Evolutionary conservation across 2,113 vertebrate genomes (phyloP), one percentile per base, ranked within the genome.

Genomic region (Andinoacara biseriatus): DNA sequence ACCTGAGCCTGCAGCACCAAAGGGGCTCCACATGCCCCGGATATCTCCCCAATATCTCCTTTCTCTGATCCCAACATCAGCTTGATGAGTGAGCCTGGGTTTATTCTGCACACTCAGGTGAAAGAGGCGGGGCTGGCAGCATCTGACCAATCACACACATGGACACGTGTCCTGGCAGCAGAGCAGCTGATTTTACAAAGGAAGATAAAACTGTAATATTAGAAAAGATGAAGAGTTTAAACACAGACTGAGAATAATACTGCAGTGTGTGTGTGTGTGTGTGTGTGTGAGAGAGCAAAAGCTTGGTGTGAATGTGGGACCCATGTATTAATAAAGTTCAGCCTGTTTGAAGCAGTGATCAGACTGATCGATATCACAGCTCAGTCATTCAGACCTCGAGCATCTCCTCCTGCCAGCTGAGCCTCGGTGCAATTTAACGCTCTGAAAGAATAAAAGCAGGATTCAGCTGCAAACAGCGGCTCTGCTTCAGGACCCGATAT

Each of bases 71-170:
- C 35, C 0, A 40, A 63, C 35, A 1, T 9, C 35, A 40, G 62
- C 38, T 65, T 13, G n/a, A n/a, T 43, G 7, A 65, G 11, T 24
- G 22, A 14, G 40, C n/a, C n/a, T 35, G 43, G 35, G 62, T 65
- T 35, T 17, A 3, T 43, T n/a, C 62, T 24, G 38, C 15, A 65
- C 0, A 0, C 5, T 65, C 13, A 7, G 2, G 8, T 38, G 35
- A 9, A 43, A 65, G 38, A 7, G 38, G 62, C n/a, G 38, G 38
- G 62, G 38, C 38, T 65, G 24, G 62, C 38, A 43, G 62, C 22
- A 65, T 10, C 62, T 65, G 62, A 46, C 62, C 38, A 65, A 17
- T 65, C 14, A 46, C n/a, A 65, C 43, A 46, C 62, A 46, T 65
- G 7, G 38, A 65, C 43, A 43, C 24, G 43, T 65, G 38, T 65